These are phyloP conservation scores for Distichodus sexfasciatus DNA, from an alignment of 2,797 vertebrate genomes.

Conservation along the genomic window DNA sequence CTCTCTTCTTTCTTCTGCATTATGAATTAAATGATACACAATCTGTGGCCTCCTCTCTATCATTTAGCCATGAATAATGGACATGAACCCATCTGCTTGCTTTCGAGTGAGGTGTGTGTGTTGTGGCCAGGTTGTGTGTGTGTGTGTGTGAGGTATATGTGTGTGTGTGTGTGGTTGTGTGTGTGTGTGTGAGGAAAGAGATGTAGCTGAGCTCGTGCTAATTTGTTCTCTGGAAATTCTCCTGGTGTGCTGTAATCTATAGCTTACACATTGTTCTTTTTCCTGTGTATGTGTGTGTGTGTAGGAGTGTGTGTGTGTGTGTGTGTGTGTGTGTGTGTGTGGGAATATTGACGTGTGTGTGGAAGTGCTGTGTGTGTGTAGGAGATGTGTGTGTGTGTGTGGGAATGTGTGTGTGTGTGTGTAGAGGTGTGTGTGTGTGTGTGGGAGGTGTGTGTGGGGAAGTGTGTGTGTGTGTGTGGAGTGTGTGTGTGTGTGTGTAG, in stretches of 20 bases:
- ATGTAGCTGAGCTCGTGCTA: background rate
- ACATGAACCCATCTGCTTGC: constrained; percentile 53
- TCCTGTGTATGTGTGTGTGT: background rate
- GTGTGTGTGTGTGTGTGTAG: background rate
- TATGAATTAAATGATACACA: constrained; percentile 76
- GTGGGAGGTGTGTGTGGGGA: background rate
- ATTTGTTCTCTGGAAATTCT: background rate
- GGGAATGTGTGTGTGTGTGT: background rate
- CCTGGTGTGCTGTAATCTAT: background rate
- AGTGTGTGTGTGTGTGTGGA: background rate
- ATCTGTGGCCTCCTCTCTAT: constrained; percentile 80
- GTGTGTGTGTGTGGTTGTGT: constrained; percentile 45
- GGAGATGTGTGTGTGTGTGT: no score
- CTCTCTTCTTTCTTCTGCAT: constrained; percentile 54
- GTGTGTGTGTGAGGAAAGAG: background rate
- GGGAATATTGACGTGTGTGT: no score
- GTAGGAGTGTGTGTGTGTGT: background rate
- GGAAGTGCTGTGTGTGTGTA: no score
- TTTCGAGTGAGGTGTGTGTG: constrained; percentile 60
- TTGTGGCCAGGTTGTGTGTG: constrained; percentile 38
- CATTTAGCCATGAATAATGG: constrained; percentile 82
- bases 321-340: background rate
- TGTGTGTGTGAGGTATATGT: constrained; percentile 39
- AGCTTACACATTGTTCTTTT: background rate
- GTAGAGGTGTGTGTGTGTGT: background rate